These are phyloP conservation scores for Epicauta chinensis DNA, from an alignment of 1,140 invertebrate genomes.

Conservation along the genomic window DNA sequence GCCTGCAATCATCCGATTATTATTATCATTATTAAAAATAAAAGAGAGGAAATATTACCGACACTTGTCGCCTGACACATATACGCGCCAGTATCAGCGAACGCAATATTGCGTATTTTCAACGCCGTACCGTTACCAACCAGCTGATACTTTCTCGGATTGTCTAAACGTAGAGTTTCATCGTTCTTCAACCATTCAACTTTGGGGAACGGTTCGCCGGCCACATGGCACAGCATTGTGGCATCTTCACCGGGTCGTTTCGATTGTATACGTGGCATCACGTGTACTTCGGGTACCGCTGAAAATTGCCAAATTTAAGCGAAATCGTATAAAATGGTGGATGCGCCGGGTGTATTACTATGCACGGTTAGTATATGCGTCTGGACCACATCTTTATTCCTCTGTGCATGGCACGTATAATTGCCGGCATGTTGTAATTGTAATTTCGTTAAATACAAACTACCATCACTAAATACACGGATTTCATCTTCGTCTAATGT, in stretches of 20 bases:
- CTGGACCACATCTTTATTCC: constrained; percentile 68
- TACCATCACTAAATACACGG: constrained; percentile 65
- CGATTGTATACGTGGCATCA: constrained; percentile 62
- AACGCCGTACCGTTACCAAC: constrained; percentile 67
- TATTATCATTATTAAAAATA: neutral
- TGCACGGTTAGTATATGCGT: constrained; percentile 70
- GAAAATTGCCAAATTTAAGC: constrained; percentile 20
- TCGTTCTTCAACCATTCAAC: constrained; percentile 71
- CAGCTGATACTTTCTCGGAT: constrained; percentile 54
- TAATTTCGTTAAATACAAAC: constrained; percentile 67
- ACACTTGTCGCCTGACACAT: constrained; percentile 69
- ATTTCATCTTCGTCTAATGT: constrained; percentile 59
- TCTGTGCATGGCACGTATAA: constrained; percentile 71
- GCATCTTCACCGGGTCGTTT: constrained; percentile 59
- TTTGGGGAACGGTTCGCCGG: constrained; percentile 61
- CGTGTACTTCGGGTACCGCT: constrained; percentile 64
- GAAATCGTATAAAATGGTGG: constrained; percentile 1
- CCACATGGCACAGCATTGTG: constrained; percentile 63
- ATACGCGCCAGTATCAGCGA: constrained; percentile 70
- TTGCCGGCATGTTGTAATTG: constrained; percentile 74
- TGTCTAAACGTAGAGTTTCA: constrained; percentile 52
- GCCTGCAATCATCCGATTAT: constrained; percentile 40
- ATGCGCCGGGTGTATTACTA: constrained; percentile 51
- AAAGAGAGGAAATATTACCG: constrained; percentile 23
- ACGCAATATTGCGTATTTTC: constrained; percentile 58